These are phyloP conservation scores for Platanista minor DNA, from an alignment of 2,113 vertebrate genomes.

Conservation along the genomic window DNA sequence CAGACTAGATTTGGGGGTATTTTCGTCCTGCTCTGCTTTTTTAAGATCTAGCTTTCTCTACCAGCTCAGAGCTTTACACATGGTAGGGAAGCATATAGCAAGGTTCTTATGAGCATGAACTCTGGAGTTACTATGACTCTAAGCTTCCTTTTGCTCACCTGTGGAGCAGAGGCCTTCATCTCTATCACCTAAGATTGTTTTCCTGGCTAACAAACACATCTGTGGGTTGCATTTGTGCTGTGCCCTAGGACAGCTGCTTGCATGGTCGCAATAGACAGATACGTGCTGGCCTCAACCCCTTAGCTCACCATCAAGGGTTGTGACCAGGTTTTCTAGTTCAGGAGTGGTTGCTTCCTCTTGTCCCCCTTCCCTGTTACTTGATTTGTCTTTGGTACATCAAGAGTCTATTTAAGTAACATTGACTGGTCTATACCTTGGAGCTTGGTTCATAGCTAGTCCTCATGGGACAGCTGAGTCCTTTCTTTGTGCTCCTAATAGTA, in stretches of 20 bases:
- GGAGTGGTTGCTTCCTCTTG: background rate
- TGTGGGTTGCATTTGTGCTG: background rate
- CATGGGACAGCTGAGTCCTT: background rate
- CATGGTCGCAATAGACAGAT: background rate
- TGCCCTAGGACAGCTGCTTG: background rate
- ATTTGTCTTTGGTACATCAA: background rate
- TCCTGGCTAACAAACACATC: background rate
- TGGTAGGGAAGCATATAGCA: background rate
- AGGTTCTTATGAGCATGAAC: background rate
- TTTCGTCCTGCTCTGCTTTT: conserved; percentile 19
- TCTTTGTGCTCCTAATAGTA: background rate
- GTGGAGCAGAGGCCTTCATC: background rate
- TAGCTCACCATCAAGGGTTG: background rate
- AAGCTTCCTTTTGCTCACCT: background rate
- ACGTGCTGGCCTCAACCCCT: background rate
- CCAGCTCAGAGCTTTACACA: background rate
- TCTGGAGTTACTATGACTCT: background rate
- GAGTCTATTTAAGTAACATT: background rate
- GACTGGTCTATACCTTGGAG: background rate
- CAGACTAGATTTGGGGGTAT: background rate
- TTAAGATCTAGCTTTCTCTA: background rate
- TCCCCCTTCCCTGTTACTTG: background rate
- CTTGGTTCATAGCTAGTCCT: background rate
- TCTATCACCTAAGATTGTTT: background rate
- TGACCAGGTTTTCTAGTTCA: background rate